Conservation (phyloP, 1,140 invertebrate genomes). For the Nomia melanderi region DNA sequence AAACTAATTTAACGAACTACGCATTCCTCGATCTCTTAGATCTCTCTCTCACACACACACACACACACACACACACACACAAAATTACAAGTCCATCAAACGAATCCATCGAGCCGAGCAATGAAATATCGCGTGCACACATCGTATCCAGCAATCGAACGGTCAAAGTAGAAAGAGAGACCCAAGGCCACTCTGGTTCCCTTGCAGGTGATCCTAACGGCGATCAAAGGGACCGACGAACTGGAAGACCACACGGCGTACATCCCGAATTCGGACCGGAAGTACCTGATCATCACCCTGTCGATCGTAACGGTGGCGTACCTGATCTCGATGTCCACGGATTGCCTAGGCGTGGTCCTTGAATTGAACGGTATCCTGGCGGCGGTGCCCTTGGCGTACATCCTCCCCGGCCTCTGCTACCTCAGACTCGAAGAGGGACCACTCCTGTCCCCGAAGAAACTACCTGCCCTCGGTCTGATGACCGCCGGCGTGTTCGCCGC, state of each 20-base stretch:
- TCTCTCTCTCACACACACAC: too few relatives aligned
- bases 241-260: slow-evolving; percentile 81
- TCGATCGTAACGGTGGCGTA: slow-evolving; percentile 87
- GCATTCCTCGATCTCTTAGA: too few relatives aligned
- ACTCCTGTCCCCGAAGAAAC: slow-evolving; percentile 85
- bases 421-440: slow-evolving; percentile 88
- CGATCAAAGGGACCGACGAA: slow-evolving; percentile 81
- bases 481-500: slow-evolving; percentile 88
- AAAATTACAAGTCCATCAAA: too few relatives aligned
- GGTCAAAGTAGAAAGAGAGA: too few relatives aligned
- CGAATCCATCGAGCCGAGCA: too few relatives aligned
- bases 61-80: too few relatives aligned
- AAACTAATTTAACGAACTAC: too few relatives aligned
- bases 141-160: too few relatives aligned
- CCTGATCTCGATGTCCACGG: slow-evolving; percentile 91
- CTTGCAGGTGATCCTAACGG: slow-evolving; percentile 75
- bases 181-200: background rate
- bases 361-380: slow-evolving; percentile 93
- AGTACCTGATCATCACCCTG: slow-evolving; percentile 86
- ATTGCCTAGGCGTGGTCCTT: slow-evolving; percentile 92
- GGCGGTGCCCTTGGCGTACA: slow-evolving; percentile 92
- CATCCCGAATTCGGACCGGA: slow-evolving; percentile 76
- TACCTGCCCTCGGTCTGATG: slow-evolving; percentile 87
- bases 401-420: slow-evolving; percentile 91
- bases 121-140: too few relatives aligned